Evolutionary conservation across 2,888 invertebrate genomes (phyloP).

Genomic region (Orthosia cruda): DNA sequence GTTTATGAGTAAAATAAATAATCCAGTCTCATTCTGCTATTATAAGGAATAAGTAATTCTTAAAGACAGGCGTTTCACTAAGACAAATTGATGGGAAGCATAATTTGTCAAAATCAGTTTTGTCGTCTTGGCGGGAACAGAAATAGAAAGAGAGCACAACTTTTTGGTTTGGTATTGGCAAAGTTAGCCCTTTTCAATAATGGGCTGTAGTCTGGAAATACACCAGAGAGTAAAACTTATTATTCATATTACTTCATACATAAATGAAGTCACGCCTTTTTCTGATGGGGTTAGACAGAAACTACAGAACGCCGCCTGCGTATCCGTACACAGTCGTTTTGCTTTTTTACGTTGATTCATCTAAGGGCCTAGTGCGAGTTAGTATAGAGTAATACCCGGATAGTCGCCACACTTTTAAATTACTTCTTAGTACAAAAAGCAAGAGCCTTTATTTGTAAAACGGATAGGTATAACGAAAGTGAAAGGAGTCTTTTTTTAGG

Average conservation of each 20-base stretch:
- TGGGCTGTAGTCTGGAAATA: conserved; percentile 10
- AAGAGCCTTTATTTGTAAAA: too few species aligned
- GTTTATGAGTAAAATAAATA: conserved; percentile 33
- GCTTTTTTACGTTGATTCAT: too few species aligned
- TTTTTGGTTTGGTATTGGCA: conserved; percentile 15
- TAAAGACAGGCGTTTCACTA: conserved; percentile 30
- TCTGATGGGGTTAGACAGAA: too few species aligned
- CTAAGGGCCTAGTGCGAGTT: too few species aligned
- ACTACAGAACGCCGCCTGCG: too few species aligned
- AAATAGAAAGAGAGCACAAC: conserved; percentile 24
- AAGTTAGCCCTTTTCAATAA: conserved; percentile 11
- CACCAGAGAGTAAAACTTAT: conserved; percentile 11
- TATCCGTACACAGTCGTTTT: too few species aligned
- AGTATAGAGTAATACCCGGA: too few species aligned
- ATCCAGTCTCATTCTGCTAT: background rate
- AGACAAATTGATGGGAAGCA: conserved; percentile 39
- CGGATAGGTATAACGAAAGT: too few species aligned
- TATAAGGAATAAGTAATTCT: conserved; percentile 23
- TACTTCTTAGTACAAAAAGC: too few species aligned
- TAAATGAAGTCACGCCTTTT: too few species aligned
- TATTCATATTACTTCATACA: background rate
- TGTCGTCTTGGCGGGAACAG: conserved; percentile 12
- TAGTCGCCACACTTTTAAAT: too few species aligned
- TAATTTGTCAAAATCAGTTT: conserved; percentile 48
- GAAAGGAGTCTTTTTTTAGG: too few species aligned